Evolutionary conservation across 1,140 invertebrate species (phyloP).

Genomic region (Drosophila ananassae): DNA sequence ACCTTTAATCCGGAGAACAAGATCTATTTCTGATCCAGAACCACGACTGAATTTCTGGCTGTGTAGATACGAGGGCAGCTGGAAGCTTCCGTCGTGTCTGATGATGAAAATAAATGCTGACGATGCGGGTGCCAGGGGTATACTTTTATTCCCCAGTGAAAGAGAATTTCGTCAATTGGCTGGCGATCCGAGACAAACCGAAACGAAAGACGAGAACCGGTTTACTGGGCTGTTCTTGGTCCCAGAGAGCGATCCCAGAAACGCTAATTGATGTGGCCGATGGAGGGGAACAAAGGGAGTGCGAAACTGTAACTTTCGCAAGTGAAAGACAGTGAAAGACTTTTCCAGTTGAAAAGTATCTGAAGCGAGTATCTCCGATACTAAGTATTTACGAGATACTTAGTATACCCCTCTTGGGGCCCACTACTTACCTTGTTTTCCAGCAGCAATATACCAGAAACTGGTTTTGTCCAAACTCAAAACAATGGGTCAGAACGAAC

Average conservation of each 20-base stretch:
- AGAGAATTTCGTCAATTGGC: constrained; percentile 30
- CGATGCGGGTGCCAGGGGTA: constrained; percentile 24
- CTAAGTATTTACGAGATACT: too few species aligned
- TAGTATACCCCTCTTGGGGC: too few species aligned
- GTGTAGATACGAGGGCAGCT: constrained; percentile 26
- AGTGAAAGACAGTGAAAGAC: constrained; percentile 14
- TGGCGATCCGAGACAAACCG: constrained; percentile 23
- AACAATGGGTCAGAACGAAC: constrained; percentile 37
- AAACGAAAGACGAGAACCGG: constrained; percentile 61
- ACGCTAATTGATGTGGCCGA: constrained; percentile 71
- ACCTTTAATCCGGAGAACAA: too few species aligned
- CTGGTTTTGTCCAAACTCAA: constrained; percentile 36
- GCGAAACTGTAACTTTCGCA: constrained; percentile 67
- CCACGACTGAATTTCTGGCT: neutral
- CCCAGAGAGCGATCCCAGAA: constrained; percentile 36
- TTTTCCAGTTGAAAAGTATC: constrained; percentile 6
- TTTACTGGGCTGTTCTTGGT: constrained; percentile 70
- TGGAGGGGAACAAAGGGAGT: constrained; percentile 2
- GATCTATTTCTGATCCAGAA: too few species aligned
- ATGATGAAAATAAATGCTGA: constrained; percentile 23
- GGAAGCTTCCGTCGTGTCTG: constrained; percentile 37
- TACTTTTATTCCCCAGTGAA: neutral
- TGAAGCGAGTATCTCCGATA: neutral
- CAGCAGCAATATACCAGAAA: constrained; percentile 5
- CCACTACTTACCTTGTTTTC: constrained; percentile 8